Evolutionary conservation across 1,140 invertebrate species (phyloP).

Genomic region (Pseudomyrmex cubaensis): DNA sequence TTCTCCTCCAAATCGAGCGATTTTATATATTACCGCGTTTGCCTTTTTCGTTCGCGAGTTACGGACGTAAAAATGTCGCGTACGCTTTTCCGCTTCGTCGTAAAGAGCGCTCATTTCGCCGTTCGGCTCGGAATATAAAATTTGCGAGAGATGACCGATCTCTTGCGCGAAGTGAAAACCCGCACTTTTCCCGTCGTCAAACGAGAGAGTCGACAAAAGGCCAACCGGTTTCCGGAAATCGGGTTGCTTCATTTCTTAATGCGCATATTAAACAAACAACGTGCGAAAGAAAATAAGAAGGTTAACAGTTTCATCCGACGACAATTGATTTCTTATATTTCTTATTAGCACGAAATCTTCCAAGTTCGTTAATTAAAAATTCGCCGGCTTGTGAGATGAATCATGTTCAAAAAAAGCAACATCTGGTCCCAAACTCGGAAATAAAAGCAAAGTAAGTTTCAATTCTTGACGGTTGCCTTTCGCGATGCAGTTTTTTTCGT

Average conservation of each 20-base stretch:
- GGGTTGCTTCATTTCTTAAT: slow-evolving; percentile 65
- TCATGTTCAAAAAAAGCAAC: too few species aligned
- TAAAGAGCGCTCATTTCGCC: neutral
- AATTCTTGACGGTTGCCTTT: neutral
- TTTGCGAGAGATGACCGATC: slow-evolving; percentile 26
- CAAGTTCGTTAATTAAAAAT: slow-evolving; percentile 2
- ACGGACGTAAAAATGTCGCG: too few species aligned
- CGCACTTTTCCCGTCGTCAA: neutral
- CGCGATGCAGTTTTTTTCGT: neutral
- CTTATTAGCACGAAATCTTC: neutral
- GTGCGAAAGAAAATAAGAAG: neutral
- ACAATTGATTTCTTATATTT: neutral
- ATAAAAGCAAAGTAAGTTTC: neutral
- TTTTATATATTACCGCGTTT: too few species aligned
- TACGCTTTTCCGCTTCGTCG: too few species aligned
- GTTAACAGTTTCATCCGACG: slow-evolving; percentile 18
- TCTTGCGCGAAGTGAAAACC: slow-evolving; percentile 48
- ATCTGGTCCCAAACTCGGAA: neutral
- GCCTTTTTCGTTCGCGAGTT: too few species aligned
- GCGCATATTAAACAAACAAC: neutral
- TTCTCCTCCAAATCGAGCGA: neutral
- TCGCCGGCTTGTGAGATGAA: too few species aligned
- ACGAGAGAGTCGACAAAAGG: slow-evolving; percentile 60
- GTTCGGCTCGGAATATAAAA: slow-evolving; percentile 12
- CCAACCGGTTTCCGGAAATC: slow-evolving; percentile 74